Conservation (phyloP, 2,888 invertebrate genomes). For the Diarsia mendica region DNA sequence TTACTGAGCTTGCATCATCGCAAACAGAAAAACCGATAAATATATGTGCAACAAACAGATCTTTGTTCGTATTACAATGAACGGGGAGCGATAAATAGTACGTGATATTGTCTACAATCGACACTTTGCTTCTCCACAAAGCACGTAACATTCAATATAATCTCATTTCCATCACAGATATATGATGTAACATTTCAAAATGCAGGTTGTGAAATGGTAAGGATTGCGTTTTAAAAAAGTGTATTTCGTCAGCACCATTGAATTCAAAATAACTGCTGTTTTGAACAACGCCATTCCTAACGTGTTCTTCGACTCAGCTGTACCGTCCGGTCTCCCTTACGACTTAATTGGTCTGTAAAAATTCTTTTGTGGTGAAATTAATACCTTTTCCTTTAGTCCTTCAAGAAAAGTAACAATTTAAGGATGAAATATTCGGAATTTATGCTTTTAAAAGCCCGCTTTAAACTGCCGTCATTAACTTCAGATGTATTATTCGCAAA, state of each 20-base stretch:
- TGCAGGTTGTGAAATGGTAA: constrained; percentile 43
- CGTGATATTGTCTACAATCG: constrained; percentile 64
- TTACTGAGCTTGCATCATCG: constrained; percentile 55
- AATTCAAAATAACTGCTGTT: constrained; percentile 45
- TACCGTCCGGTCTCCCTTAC: constrained; percentile 46
- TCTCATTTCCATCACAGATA: constrained; percentile 58
- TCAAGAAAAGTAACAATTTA: constrained; percentile 50
- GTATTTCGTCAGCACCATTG: constrained; percentile 54
- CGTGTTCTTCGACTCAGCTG: constrained; percentile 35
- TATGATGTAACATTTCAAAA: constrained; percentile 58
- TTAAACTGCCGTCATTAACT: constrained; percentile 41
- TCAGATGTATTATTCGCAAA: constrained; percentile 45
- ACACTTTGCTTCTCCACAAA: constrained; percentile 53
- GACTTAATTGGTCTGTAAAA: constrained; percentile 56
- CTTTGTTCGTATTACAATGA: constrained; percentile 66
- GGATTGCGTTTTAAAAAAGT: constrained; percentile 48
- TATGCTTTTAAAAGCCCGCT: constrained; percentile 34
- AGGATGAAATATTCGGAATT: constrained; percentile 42
- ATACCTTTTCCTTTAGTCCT: constrained; percentile 47
- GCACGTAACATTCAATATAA: constrained; percentile 61
- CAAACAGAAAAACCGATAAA: constrained; percentile 58
- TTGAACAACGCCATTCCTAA: constrained; percentile 27
- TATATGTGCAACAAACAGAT: constrained; percentile 56
- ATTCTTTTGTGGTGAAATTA: constrained; percentile 47
- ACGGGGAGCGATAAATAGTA: constrained; percentile 60